Evolutionary conservation across 2,888 invertebrate genomes (phyloP).

Genomic region (Tachina grossa): DNA sequence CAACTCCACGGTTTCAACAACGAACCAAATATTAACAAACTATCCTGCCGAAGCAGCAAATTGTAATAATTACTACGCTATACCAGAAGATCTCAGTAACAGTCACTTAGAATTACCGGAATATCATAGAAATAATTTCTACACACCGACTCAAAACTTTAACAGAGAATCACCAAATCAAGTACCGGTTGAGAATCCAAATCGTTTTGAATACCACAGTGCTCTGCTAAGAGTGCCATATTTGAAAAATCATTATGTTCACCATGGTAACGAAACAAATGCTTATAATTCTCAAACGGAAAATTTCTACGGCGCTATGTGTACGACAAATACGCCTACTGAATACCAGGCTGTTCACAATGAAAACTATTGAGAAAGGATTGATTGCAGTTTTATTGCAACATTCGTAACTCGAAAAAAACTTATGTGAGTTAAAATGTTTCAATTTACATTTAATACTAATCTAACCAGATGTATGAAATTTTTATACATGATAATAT

Average conservation of each 20-base stretch:
- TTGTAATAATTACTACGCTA: background rate
- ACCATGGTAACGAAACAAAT: background rate
- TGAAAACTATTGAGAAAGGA: background rate
- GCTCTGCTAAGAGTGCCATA: background rate
- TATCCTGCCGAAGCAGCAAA: background rate
- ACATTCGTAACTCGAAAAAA: too few relatives aligned
- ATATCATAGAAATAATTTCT: background rate
- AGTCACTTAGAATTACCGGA: background rate
- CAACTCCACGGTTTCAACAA: background rate
- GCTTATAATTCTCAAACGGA: background rate
- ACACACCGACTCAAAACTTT: background rate
- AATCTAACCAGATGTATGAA: too few relatives aligned
- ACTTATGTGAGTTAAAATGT: too few relatives aligned
- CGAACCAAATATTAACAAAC: background rate
- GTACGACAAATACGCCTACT: background rate
- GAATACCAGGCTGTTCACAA: background rate
- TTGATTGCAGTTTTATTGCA: background rate
- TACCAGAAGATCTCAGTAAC: background rate
- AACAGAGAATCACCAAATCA: background rate
- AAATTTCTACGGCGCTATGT: background rate
- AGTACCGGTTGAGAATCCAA: background rate
- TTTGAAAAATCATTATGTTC: conserved; percentile 20
- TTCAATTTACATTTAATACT: too few relatives aligned
- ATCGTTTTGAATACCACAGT: background rate
- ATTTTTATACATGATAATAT: too few relatives aligned